Evolutionary conservation across 2,797 vertebrate species (phyloP).

Genomic region (Garrulus glandarius): DNA sequence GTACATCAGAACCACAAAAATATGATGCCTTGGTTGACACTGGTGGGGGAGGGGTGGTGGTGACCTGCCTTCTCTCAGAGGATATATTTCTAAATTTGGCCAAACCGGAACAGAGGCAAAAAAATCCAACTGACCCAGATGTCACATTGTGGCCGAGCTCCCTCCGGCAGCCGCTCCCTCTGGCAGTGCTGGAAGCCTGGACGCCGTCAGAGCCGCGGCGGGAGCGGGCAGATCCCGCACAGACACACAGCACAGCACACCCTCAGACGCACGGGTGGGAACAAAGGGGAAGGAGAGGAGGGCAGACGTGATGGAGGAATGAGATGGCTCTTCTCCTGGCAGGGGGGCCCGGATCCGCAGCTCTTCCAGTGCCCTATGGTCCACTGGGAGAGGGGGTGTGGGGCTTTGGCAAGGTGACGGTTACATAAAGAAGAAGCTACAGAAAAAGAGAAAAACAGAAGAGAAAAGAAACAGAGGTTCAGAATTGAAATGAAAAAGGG

Average conservation of each 20-base stretch:
- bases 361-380: slow-evolving; percentile 74
- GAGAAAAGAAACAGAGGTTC: slow-evolving; percentile 61
- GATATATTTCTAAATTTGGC: too few relatives aligned
- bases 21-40: too few relatives aligned
- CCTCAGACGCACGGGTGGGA: slow-evolving; percentile 63
- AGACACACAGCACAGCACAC: slow-evolving; percentile 59
- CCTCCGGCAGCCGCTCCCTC: neutral
- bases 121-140: neutral
- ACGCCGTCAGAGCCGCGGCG: neutral
- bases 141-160: neutral
- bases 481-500: slow-evolving; percentile 62
- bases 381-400: slow-evolving; percentile 73
- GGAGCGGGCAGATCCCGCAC: slow-evolving; percentile 50
- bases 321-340: slow-evolving; percentile 77
- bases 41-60: too few relatives aligned
- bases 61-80: too few relatives aligned
- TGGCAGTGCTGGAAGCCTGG: neutral
- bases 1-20: too few relatives aligned
- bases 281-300: slow-evolving; percentile 48
- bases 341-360: slow-evolving; percentile 53
- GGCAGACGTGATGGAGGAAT: slow-evolving; percentile 72
- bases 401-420: slow-evolving; percentile 74
- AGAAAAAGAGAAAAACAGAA: slow-evolving; percentile 75
- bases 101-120: neutral
- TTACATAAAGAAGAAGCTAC: slow-evolving; percentile 87